phyloP scores from a whole-genome alignment of 1,140 invertebrate genomes.

The Frieseomelitta varia region DNA sequence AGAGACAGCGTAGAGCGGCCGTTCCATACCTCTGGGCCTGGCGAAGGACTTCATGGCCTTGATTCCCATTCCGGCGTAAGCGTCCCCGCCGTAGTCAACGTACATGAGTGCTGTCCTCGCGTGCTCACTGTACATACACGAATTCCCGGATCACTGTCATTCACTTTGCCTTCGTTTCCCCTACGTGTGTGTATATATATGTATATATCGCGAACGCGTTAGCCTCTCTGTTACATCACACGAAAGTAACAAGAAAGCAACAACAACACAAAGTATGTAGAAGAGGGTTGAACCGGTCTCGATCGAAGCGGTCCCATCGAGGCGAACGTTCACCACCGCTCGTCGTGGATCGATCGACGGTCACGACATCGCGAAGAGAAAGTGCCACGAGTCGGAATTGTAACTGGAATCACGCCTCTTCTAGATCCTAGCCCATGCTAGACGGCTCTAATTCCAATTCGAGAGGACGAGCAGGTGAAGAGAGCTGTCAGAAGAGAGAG shows the following conservation, averaged over 20 bases:
- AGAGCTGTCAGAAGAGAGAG: not conserved
- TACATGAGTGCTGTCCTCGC: slow-evolving; percentile 76
- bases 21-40: slow-evolving; percentile 81
- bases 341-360: not conserved
- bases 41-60: slow-evolving; percentile 83
- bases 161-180: slow-evolving; percentile 13
- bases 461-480: not conserved
- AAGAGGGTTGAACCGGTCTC: not conserved
- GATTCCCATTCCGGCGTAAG: slow-evolving; percentile 83
- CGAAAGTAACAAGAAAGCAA: not conserved
- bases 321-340: not conserved
- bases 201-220: no score
- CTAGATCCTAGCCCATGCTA: slow-evolving; percentile 9
- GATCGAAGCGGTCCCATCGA: not conserved
- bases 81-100: slow-evolving; percentile 78
- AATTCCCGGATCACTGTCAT: slow-evolving; percentile 59
- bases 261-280: not conserved
- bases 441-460: no score
- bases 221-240: not conserved
- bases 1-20: not conserved
- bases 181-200: not conserved
- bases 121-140: slow-evolving; percentile 72
- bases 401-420: no score
- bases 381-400: not conserved
- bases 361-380: slow-evolving; percentile 16